A percentile compares a stretch with the other conserved stretches of the same genome.
Conservation (phyloP, 2,113 vertebrate genomes). For the Penelope pileata region DNA sequence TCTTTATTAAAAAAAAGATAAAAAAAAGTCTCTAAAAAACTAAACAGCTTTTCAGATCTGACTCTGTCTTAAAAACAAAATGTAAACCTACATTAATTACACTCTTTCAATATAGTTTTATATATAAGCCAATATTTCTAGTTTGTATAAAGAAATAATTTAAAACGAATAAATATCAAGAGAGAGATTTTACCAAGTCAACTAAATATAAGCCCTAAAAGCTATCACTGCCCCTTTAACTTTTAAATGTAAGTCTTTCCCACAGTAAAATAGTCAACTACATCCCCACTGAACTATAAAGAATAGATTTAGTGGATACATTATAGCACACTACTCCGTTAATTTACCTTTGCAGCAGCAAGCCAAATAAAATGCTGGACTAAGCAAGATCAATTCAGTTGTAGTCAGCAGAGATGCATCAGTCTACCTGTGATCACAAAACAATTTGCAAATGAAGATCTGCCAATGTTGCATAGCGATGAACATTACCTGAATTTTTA, state of each 20-base stretch:
- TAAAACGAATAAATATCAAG: constrained; percentile 1
- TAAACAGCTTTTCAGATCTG: neutral
- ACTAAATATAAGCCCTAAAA: neutral
- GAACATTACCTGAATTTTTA: neutral
- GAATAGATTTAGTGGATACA: constrained; percentile 20
- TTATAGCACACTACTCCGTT: neutral
- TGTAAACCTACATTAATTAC: neutral
- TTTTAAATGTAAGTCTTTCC: neutral
- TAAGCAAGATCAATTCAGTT: constrained; percentile 26
- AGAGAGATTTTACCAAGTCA: neutral
- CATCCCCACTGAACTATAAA: constrained; percentile 25
- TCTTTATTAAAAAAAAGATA: neutral
- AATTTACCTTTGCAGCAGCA: constrained; percentile 8
- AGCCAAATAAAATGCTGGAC: constrained; percentile 35
- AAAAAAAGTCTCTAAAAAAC: neutral
- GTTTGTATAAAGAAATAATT: neutral
- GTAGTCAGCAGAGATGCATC: constrained; percentile 11
- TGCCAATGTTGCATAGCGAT: rapidly evolving
- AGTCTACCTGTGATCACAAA: neutral
- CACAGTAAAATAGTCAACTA: constrained; percentile 26
- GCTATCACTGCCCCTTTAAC: neutral
- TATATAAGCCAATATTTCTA: neutral
- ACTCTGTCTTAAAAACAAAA: neutral
- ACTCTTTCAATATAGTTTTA: neutral
- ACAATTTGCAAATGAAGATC: neutral